A percentile compares a stretch with the other conserved stretches of the same genome.
These are phyloP conservation scores for Microcebus griseorufus DNA, from an alignment of 2,113 vertebrate species.

Conservation along the genomic window DNA sequence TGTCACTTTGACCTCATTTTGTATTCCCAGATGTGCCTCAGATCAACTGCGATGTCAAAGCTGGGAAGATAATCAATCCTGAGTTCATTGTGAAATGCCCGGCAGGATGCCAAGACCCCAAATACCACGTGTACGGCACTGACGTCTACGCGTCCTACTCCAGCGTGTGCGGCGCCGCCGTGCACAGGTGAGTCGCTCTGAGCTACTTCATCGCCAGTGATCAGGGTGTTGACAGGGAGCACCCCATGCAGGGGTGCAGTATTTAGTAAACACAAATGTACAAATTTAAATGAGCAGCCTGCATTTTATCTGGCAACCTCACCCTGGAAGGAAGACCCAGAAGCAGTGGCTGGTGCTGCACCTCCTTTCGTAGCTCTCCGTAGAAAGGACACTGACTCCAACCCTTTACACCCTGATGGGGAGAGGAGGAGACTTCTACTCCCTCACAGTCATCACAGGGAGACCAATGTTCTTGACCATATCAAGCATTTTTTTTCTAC, in stretches of 20 bases:
- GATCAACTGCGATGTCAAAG: conserved; percentile 94
- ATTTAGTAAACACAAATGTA: background rate
- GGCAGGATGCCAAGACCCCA: conserved; percentile 92
- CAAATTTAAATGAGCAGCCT: background rate
- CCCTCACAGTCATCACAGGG: background rate
- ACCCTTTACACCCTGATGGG: background rate
- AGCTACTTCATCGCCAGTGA: background rate
- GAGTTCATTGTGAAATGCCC: conserved; percentile 98
- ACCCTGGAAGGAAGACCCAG: background rate
- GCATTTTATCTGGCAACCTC: background rate
- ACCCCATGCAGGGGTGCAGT: background rate
- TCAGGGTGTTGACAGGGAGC: background rate
- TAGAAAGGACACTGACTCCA: background rate
- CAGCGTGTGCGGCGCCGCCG: conserved; percentile 95
- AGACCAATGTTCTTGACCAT: background rate
- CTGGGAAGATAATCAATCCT: conserved; percentile 93
- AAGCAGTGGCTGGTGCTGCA: background rate
- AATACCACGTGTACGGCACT: conserved; percentile 94
- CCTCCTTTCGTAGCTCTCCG: background rate
- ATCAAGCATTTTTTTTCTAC: background rate
- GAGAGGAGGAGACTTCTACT: background rate
- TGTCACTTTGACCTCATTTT: conserved; percentile 73
- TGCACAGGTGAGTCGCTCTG: conserved; percentile 91
- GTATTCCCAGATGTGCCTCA: conserved; percentile 90
- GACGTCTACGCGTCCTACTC: conserved; percentile 96